Conservation (phyloP, 2,888 invertebrate species). For the Rugalucina vietnamica region DNA sequence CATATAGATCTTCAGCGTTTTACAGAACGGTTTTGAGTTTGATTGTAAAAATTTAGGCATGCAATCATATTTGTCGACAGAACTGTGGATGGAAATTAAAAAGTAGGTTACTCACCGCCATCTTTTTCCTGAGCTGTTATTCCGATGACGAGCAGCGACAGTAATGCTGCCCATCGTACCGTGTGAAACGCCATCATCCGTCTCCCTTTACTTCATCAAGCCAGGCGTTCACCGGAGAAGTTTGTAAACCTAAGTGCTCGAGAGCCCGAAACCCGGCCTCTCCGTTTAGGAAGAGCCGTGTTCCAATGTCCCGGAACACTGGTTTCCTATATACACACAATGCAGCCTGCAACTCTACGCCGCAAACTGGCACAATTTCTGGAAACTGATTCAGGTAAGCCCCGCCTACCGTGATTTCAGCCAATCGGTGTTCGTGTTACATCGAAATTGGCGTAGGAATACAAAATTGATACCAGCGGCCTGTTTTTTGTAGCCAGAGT, state of each 20-base stretch:
- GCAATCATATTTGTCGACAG: too few relatives aligned
- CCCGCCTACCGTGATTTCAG: slow-evolving; percentile 27
- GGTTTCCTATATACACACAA: slow-evolving; percentile 56
- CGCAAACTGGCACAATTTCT: slow-evolving; percentile 5
- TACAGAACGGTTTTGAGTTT: too few relatives aligned
- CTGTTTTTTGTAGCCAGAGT: not conserved
- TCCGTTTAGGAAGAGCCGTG: slow-evolving; percentile 66
- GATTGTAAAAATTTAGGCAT: too few relatives aligned
- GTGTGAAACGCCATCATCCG: slow-evolving; percentile 61
- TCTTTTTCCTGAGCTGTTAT: slow-evolving; percentile 44
- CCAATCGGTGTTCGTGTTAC: slow-evolving; percentile 54
- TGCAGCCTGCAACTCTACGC: slow-evolving; percentile 2
- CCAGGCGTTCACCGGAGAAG: slow-evolving; percentile 58
- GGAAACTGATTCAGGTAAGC: slow-evolving; percentile 19
- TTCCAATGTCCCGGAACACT: slow-evolving; percentile 67
- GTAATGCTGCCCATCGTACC: slow-evolving; percentile 60
- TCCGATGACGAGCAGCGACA: slow-evolving; percentile 53
- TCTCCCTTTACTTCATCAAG: slow-evolving; percentile 56
- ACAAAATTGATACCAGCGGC: not conserved
- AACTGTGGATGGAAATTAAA: too few relatives aligned
- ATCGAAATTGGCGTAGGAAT: not conserved
- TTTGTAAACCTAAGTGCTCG: slow-evolving; percentile 45
- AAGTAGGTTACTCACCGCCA: slow-evolving; percentile 21
- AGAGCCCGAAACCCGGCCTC: slow-evolving; percentile 66
- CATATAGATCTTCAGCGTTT: too few relatives aligned